These are phyloP conservation scores for Heliconius charithonia DNA, from an alignment of 2,888 invertebrate genomes.

Conservation along the genomic window DNA sequence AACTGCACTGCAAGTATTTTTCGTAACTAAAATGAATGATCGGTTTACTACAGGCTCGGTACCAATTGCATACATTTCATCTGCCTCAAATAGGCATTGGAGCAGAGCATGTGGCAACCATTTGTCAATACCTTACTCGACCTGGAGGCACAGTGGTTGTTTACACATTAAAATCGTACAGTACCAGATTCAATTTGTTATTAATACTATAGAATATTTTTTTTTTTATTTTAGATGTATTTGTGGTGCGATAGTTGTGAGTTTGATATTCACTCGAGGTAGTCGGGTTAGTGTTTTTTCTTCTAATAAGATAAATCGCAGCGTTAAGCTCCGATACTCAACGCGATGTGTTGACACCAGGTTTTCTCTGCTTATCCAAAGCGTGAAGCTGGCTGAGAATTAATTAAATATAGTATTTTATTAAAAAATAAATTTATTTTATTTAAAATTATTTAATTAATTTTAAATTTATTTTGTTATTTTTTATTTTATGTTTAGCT, in stretches of 20 bases:
- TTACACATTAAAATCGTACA: neutral
- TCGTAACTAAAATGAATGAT: neutral
- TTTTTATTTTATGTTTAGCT: too few species aligned
- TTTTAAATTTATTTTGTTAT: too few species aligned
- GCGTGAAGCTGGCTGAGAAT: too few species aligned
- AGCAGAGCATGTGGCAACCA: conserved; percentile 17
- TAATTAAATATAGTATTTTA: too few species aligned
- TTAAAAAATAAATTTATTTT: too few species aligned
- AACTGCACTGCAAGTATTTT: neutral
- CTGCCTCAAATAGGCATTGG: conserved; percentile 29
- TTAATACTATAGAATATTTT: neutral
- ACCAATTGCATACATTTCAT: conserved; percentile 22
- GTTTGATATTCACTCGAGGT: neutral
- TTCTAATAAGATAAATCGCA: neutral
- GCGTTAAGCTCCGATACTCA: neutral
- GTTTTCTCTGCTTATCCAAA: too few species aligned
- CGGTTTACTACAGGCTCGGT: conserved; percentile 2
- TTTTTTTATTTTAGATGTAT: too few species aligned
- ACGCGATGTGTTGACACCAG: neutral
- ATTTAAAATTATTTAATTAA: too few species aligned
- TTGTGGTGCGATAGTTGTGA: too few species aligned
- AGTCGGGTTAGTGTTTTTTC: neutral
- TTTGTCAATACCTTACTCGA: conserved; percentile 14
- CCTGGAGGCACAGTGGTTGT: neutral
- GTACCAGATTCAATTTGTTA: neutral